Base-by-base conservation (phyloP, 2,888 invertebrate genomes). In the Digitonthophagus gazella region DNA sequence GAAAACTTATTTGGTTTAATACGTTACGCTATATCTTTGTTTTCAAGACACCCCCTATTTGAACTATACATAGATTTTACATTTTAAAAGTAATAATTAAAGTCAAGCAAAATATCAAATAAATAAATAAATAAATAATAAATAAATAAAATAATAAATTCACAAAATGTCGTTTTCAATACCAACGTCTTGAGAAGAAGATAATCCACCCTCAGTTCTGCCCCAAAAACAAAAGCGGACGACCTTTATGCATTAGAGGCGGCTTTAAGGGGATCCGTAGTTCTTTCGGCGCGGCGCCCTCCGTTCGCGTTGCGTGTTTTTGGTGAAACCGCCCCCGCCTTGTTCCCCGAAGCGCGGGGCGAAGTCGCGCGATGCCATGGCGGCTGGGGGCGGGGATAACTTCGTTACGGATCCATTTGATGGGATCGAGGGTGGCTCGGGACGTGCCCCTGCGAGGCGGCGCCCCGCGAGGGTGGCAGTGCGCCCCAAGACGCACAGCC, bases 361-460 rank as follows among this genome's bases (percentile, higher is more conserved):
- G 19, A 61, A 61, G 61, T 61, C 20, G 61, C 18, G 58, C 68
- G 65, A 63, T 61, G 16, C 66, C 28, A 44, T 44, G 28, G 28
- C 28, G 28, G 61, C 16, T 28, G 69, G 75, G 72, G 72, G 75
- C 72, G 75, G 78, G 79, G 85, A 86, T 90, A 90, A 90, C 89
- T 88, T 87, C 88, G 88, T 90, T 90, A 90, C 87, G 89, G 87
- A 89, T 90, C 89, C 90, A 90, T 90, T 90, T 90, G 90, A 90
- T 89, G 89, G 89, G 88, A 89, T 89, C 88, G 88, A 78, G 79
- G 80, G 79, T 75, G 77, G 77, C 58, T 15, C 58, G 77, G 77
- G 77, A 77, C 77, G 78, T 78, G 78, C 79, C 78, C 58, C n/a
- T 58, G 77, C 77, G 77, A 77, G 77, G 78, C 77, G 78, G 78